A percentile compares a stretch with the other conserved stretches of the same genome.
Conservation (phyloP, 1,140 invertebrate species). For the Drosophila equinoxialis region DNA sequence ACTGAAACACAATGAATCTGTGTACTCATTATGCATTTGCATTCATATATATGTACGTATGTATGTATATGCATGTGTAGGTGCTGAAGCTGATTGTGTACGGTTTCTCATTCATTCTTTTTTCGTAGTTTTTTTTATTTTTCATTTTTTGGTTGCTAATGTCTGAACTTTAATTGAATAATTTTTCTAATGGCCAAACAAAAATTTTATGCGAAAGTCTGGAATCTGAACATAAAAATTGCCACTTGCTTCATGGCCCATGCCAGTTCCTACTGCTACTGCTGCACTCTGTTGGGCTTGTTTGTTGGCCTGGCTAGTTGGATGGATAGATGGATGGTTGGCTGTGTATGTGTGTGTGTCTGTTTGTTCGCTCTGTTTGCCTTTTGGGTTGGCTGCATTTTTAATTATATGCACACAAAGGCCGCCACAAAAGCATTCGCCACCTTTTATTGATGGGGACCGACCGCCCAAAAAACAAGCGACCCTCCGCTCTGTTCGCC, state of each 20-base stretch:
- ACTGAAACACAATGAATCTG: conserved; percentile 1
- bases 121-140: too few species aligned
- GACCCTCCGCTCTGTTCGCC: conserved; percentile 6
- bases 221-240: conserved; percentile 47
- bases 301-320: neutral
- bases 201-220: conserved; percentile 74
- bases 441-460: conserved; percentile 72
- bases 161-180: conserved; percentile 76
- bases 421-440: conserved; percentile 77
- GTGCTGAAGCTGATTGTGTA: conserved; percentile 20
- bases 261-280: too few species aligned
- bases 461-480: neutral
- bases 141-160: neutral
- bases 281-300: conserved; percentile 6
- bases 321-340: neutral
- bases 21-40: conserved; percentile 12
- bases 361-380: conserved; percentile 68
- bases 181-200: conserved; percentile 81
- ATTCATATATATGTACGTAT: conserved; percentile 11
- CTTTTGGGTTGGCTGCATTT: conserved; percentile 71
- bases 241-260: neutral
- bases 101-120: neutral
- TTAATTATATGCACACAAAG: conserved; percentile 81
- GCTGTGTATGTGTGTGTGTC: conserved; percentile 23
- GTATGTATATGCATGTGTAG: conserved; percentile 7